Conservation (phyloP, 2,797 vertebrate species). For the Mallotus villosus region DNA sequence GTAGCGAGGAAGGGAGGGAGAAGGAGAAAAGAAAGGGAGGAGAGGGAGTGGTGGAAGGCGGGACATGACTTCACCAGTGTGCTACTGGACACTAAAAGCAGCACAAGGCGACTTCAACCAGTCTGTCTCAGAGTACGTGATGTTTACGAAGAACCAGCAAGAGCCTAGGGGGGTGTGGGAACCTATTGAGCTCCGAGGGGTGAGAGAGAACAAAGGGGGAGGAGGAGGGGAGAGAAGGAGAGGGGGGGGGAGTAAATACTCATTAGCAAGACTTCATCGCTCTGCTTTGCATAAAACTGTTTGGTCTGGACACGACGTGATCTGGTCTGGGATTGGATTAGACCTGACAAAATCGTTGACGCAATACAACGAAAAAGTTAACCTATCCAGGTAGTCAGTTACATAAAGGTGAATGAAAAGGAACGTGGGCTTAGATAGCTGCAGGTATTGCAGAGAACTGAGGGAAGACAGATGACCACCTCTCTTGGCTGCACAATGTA, state of each 20-base stretch:
- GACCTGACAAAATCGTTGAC: neutral
- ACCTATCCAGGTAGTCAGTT: neutral
- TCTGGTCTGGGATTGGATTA: neutral
- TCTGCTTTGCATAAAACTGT: neutral
- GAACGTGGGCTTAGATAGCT: neutral
- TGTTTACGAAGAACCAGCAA: conserved; percentile 36
- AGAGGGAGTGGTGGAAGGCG: neutral
- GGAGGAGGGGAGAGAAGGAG: too few species aligned
- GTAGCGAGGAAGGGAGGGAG: neutral
- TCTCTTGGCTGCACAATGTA: neutral
- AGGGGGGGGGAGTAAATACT: neutral
- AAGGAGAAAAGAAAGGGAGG: conserved; percentile 9
- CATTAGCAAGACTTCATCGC: neutral
- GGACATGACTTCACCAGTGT: neutral
- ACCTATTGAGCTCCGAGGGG: conserved; percentile 30
- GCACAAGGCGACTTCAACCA: conserved; percentile 32
- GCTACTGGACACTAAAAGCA: conserved; percentile 20
- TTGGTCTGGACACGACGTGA: neutral
- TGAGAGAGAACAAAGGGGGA: neutral
- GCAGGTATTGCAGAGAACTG: neutral
- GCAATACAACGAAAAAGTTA: neutral
- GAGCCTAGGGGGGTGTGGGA: conserved; percentile 31
- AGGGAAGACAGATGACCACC: neutral
- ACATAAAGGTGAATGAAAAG: neutral
- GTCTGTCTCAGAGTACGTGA: conserved; percentile 26